Evolutionary conservation across 2,888 invertebrate species (phyloP).

Genomic region (Orchestes rusci): DNA sequence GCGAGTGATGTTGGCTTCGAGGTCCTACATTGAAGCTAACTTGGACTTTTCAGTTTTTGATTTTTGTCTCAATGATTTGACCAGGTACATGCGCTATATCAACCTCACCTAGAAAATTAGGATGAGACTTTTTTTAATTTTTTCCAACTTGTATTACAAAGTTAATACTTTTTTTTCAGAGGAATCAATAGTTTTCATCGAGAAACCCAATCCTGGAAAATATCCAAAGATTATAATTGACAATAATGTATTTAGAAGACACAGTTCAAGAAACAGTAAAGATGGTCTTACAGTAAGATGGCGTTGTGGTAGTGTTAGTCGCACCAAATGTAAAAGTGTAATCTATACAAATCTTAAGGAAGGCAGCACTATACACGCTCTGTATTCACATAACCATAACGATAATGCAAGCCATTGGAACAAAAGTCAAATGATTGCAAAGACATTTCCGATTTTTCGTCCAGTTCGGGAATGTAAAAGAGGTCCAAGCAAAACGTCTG

Average conservation of each 20-base stretch:
- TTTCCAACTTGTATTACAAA: too few relatives aligned
- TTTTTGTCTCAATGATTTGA: too few relatives aligned
- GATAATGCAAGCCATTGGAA: conserved; percentile 10
- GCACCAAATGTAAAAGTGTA: conserved; percentile 25
- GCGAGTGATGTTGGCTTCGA: too few relatives aligned
- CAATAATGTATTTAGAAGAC: conserved; percentile 23
- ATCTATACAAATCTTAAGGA: conserved; percentile 22
- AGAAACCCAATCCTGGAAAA: conserved; percentile 25
- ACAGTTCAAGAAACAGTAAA: conserved; percentile 13
- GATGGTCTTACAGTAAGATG: conserved; percentile 24
- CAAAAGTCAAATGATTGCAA: conserved; percentile 4
- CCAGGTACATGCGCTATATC: too few relatives aligned
- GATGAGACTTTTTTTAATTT: too few relatives aligned
- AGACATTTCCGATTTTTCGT: conserved; percentile 6
- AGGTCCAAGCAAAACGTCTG: too few relatives aligned
- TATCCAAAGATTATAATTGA: conserved; percentile 29
- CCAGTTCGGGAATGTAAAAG: conserved; percentile 4
- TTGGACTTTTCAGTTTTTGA: too few relatives aligned
- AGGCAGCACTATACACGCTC: conserved; percentile 21
- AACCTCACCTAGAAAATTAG: too few relatives aligned
- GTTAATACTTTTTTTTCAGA: too few relatives aligned
- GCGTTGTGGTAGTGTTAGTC: conserved; percentile 25
- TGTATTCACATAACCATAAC: conserved; percentile 26
- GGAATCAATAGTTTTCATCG: too few relatives aligned
- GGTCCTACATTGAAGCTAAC: too few relatives aligned